phyloP scores from a whole-genome alignment of 2,797 vertebrate genomes.

The Siniperca scherzeri region DNA sequence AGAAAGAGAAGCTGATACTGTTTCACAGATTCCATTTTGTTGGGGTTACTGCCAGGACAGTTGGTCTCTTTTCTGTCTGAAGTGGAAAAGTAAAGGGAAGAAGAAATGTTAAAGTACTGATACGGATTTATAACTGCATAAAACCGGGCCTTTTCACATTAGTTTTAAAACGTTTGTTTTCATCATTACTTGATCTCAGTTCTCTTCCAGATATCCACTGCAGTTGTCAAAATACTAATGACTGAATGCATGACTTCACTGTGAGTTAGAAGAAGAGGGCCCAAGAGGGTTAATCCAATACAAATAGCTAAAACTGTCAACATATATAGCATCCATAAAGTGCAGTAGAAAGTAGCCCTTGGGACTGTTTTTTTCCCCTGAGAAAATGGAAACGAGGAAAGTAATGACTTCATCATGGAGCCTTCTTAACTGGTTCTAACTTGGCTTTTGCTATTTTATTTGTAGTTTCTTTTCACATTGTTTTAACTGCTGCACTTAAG shows the following conservation, averaged over 20 bases:
- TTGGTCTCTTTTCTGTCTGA: not conserved
- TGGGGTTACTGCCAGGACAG: slow-evolving; percentile 13
- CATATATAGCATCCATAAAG: not conserved
- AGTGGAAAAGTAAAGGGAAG: slow-evolving; percentile 8
- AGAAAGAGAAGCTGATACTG: slow-evolving; percentile 8
- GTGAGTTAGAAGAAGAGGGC: not conserved
- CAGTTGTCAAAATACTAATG: not conserved
- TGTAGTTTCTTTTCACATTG: slow-evolving; percentile 22
- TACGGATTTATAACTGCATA: slow-evolving; percentile 6
- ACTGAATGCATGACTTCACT: not conserved
- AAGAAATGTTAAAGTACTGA: not conserved
- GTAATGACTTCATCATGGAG: slow-evolving; percentile 11
- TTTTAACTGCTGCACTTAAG: slow-evolving; percentile 42
- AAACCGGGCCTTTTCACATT: not conserved
- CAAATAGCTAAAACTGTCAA: not conserved
- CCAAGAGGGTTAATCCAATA: not conserved
- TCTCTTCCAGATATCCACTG: not conserved
- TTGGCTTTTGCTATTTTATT: slow-evolving; percentile 25
- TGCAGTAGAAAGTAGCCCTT: not conserved
- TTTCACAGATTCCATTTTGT: slow-evolving; percentile 15
- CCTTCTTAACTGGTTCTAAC: not conserved
- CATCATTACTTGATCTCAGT: slow-evolving; percentile 2
- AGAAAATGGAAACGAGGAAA: not conserved
- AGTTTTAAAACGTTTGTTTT: slow-evolving; percentile 21
- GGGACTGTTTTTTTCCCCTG: not conserved